Evolutionary conservation across 2,888 invertebrate species (phyloP).

Genomic region (Drosophila kuntzei): DNA sequence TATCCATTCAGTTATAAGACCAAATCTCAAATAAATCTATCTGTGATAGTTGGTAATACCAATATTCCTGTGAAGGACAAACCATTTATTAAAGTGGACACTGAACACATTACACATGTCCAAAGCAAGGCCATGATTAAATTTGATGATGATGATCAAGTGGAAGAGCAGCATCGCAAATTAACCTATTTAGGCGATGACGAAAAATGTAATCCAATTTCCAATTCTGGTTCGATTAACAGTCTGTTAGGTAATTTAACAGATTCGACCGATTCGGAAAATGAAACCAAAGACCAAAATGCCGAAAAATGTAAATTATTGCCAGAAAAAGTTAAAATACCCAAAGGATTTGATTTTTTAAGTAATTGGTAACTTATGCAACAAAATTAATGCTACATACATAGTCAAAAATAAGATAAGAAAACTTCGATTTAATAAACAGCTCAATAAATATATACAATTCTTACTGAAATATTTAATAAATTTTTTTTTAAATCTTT

Average conservation of each 20-base stretch:
- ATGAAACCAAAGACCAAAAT: conserved; percentile 47
- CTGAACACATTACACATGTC: conserved; percentile 5
- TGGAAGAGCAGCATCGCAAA: neutral
- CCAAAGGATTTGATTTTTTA: conserved; percentile 65
- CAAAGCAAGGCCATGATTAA: conserved; percentile 1
- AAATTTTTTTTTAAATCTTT: neutral
- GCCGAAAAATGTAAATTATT: conserved; percentile 53
- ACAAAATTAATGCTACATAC: neutral
- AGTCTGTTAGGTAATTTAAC: conserved; percentile 30
- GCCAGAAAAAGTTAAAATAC: conserved; percentile 57
- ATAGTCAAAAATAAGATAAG: neutral
- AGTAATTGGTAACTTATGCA: conserved; percentile 51
- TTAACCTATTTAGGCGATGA: conserved; percentile 11
- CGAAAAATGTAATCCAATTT: conserved; percentile 30
- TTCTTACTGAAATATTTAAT: too few species aligned
- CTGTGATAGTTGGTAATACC: conserved; percentile 20
- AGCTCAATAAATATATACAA: neutral
- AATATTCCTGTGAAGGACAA: conserved; percentile 2
- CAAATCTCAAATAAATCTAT: conserved; percentile 91
- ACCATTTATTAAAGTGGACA: conserved; percentile 4
- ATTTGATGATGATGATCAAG: neutral
- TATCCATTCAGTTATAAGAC: conserved; percentile 95
- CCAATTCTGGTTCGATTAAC: conserved; percentile 39
- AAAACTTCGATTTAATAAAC: neutral
- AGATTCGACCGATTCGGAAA: conserved; percentile 59